These are phyloP conservation scores for Sebastes schlegelii DNA, from an alignment of 2,113 vertebrate species.

Conservation along the genomic window DNA sequence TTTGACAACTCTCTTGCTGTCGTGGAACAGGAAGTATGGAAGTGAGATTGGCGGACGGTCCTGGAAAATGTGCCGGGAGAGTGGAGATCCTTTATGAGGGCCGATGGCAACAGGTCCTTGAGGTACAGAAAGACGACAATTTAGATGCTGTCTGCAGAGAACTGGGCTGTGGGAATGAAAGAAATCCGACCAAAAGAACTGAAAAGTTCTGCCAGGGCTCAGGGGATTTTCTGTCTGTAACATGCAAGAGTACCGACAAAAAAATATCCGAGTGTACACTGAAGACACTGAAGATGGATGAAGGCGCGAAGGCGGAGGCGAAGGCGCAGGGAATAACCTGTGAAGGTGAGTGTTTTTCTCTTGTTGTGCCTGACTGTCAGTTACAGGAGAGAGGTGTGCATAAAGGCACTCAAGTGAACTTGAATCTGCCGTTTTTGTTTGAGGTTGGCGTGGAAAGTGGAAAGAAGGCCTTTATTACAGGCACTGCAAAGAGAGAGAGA, in stretches of 20 bases:
- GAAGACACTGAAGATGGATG: rapidly evolving
- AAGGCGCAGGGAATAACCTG: constrained; percentile 53
- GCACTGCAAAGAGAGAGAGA: no score
- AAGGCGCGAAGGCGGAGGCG: rapidly evolving
- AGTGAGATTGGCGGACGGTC: constrained; percentile 43
- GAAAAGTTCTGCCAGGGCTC: constrained; percentile 8
- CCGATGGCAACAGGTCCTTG: constrained; percentile 17
- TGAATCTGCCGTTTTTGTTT: neutral
- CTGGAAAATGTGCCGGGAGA: constrained; percentile 70
- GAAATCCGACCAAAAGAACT: rapidly evolving
- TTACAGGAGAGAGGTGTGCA: neutral
- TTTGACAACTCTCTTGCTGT: constrained; percentile 3
- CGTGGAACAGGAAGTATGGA: constrained; percentile 29
- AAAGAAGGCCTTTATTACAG: neutral
- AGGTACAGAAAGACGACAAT: rapidly evolving
- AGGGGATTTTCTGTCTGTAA: rapidly evolving
- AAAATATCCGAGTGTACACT: constrained; percentile 43
- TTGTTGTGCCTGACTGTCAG: neutral
- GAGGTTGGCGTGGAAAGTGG: neutral
- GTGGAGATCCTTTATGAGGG: constrained; percentile 52
- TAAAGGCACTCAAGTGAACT: neutral
- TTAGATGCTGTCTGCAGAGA: constrained; percentile 52
- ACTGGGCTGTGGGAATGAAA: neutral
- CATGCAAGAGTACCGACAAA: rapidly evolving
- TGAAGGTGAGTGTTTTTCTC: constrained; percentile 49